These are phyloP conservation scores for Tipula lateralis DNA, from an alignment of 2,888 invertebrate species.

Conservation along the genomic window DNA sequence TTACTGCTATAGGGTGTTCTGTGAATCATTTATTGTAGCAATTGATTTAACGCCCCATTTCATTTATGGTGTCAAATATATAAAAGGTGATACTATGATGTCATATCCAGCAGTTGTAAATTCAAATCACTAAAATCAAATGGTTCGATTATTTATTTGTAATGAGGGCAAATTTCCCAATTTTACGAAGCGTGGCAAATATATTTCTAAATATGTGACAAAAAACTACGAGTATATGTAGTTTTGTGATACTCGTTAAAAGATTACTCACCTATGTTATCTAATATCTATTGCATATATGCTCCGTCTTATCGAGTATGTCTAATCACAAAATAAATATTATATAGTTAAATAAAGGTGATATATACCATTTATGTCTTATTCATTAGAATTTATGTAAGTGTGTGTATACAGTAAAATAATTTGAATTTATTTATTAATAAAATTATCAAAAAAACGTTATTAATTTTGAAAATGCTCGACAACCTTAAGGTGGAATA, in stretches of 20 bases:
- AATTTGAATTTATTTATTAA: conserved; percentile 7
- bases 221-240: too few relatives aligned
- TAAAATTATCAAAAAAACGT: not conserved
- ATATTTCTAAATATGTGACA: too few relatives aligned
- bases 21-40: too few relatives aligned
- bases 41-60: too few relatives aligned
- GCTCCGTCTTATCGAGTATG: not conserved
- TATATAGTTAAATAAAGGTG: not conserved
- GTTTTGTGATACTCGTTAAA: not conserved
- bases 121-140: too few relatives aligned
- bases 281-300: not conserved
- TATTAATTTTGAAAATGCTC: conserved; percentile 19
- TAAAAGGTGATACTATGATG: too few relatives aligned
- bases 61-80: too few relatives aligned
- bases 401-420: not conserved
- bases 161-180: too few relatives aligned
- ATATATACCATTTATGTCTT: not conserved
- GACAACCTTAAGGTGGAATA: conserved; percentile 2
- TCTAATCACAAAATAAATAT: not conserved
- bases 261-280: not conserved
- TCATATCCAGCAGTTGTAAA: too few relatives aligned
- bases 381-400: not conserved
- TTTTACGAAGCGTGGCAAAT: too few relatives aligned
- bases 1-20: too few relatives aligned
- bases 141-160: too few relatives aligned